These are phyloP conservation scores for Rissa tridactyla DNA, from an alignment of 2,113 vertebrate genomes.

Conservation along the genomic window DNA sequence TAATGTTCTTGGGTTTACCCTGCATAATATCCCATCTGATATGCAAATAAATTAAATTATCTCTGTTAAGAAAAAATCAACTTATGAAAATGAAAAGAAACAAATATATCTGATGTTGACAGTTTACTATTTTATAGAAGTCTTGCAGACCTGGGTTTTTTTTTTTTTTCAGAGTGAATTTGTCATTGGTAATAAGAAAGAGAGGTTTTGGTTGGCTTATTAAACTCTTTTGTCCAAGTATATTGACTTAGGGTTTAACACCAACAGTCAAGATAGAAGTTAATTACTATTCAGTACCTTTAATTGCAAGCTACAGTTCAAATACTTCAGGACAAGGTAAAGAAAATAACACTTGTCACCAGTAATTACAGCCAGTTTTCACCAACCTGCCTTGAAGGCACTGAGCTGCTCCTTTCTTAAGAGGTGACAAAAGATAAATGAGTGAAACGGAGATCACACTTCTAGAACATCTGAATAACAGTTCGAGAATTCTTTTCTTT, in stretches of 20 bases:
- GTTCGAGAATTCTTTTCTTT: not conserved
- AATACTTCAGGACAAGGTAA: conserved; percentile 25
- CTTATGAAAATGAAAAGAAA: not conserved
- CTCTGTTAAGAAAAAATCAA: not conserved
- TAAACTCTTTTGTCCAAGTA: not conserved
- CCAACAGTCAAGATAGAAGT: not conserved
- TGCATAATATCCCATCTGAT: not conserved
- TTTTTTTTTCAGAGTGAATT: not conserved
- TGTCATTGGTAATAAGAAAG: not conserved
- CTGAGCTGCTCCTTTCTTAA: not conserved
- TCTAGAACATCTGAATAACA: not conserved
- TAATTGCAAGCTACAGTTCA: conserved; percentile 42
- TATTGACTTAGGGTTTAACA: not conserved
- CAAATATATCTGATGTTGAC: not conserved
- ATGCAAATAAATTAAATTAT: not conserved
- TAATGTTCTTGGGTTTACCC: not conserved
- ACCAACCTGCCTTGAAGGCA: not conserved
- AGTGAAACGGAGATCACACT: not conserved
- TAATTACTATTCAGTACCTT: conserved; percentile 41
- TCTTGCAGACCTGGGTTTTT: not conserved
- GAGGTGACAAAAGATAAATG: not conserved
- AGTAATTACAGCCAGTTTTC: conserved; percentile 17
- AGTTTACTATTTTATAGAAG: not conserved
- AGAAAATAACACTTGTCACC: conserved; percentile 37
- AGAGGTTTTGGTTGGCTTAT: not conserved